phyloP scores from a whole-genome alignment of 2,888 invertebrate genomes.

The Dryobotodes eremita region DNA sequence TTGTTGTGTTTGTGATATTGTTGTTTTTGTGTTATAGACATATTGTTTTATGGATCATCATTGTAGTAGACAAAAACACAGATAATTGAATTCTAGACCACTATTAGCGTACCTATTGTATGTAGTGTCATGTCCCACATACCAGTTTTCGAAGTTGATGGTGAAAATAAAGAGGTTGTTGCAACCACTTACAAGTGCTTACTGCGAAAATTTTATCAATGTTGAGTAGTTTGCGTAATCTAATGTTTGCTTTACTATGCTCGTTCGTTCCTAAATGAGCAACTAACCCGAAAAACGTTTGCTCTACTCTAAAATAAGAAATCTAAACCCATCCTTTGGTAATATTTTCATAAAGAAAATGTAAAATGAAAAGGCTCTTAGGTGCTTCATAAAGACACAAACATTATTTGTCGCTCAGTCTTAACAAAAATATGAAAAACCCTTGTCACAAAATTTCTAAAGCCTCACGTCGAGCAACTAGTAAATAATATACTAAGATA shows the following conservation, averaged over 20 bases:
- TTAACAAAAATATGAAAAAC: background rate
- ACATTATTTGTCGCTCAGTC: constrained; percentile 13
- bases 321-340: background rate
- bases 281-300: background rate
- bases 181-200: constrained; percentile 11
- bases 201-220: constrained; percentile 21
- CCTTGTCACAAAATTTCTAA: constrained; percentile 35
- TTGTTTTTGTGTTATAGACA: too few relatives aligned
- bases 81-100: constrained; percentile 4
- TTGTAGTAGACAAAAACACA: background rate
- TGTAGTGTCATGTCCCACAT: background rate
- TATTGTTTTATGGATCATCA: constrained; percentile 5
- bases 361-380: background rate
- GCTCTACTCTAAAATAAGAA: background rate
- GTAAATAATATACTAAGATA: constrained; percentile 74
- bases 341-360: background rate
- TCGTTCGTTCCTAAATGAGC: background rate
- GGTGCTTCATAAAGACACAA: constrained; percentile 3
- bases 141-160: constrained; percentile 19
- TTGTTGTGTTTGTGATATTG: too few relatives aligned
- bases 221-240: constrained; percentile 23
- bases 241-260: background rate
- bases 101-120: background rate
- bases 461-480: constrained; percentile 49
- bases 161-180: constrained; percentile 20